Evolutionary conservation across 2,888 invertebrate species (phyloP).

Genomic region (Vandiemenella viatica): DNA sequence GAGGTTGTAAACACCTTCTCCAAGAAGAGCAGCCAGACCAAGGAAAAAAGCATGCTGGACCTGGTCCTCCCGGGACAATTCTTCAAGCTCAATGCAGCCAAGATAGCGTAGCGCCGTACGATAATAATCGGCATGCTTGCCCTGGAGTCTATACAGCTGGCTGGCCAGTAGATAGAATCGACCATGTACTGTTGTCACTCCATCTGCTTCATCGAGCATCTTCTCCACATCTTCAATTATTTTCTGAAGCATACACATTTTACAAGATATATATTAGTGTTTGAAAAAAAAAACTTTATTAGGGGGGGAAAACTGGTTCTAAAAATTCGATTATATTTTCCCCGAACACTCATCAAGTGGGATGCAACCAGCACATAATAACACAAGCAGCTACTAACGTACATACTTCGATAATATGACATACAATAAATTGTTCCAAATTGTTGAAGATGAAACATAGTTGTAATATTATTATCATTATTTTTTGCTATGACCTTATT

Average conservation of each 20-base stretch:
- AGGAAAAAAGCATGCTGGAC: slow-evolving; percentile 76
- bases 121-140: slow-evolving; percentile 90
- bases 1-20: slow-evolving; percentile 90
- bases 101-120: slow-evolving; percentile 75
- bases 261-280: neutral
- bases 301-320: no score
- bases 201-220: slow-evolving; percentile 76
- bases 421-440: no score
- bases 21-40: slow-evolving; percentile 84
- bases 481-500: no score
- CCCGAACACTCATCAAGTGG: no score
- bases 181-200: slow-evolving; percentile 85
- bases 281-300: no score
- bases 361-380: no score
- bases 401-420: no score
- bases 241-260: slow-evolving; percentile 29
- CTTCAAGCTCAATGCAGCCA: slow-evolving; percentile 56
- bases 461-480: no score
- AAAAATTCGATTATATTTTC: no score
- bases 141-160: slow-evolving; percentile 74
- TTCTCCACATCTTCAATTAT: slow-evolving; percentile 77
- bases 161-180: slow-evolving; percentile 87
- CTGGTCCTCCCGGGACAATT: slow-evolving; percentile 47
- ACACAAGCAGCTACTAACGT: no score
- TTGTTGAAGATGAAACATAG: no score